These are phyloP conservation scores for Morone saxatilis DNA, from an alignment of 2,113 vertebrate genomes.

Conservation along the genomic window DNA sequence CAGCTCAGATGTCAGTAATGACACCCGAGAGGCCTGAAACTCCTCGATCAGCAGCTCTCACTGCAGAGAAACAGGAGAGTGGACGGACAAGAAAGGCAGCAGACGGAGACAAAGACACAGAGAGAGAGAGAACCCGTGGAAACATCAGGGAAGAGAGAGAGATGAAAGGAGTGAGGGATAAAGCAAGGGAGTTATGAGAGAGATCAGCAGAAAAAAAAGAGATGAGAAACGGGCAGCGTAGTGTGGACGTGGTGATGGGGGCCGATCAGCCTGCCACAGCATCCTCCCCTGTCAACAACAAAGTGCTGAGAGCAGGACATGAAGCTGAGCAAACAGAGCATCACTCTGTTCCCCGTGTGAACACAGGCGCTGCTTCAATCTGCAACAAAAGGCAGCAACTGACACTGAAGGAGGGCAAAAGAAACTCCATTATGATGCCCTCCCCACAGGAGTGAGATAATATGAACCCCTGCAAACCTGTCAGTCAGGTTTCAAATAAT, in stretches of 20 bases:
- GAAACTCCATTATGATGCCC: constrained; percentile 34
- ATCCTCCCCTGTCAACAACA: constrained; percentile 34
- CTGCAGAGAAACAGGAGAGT: constrained; percentile 56
- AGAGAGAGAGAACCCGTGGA: neutral
- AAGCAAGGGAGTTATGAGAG: constrained; percentile 4
- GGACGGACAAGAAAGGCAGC: constrained; percentile 10
- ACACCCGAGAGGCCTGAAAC: constrained; percentile 70
- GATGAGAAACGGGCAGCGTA: neutral
- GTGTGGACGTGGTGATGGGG: neutral
- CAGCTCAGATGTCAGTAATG: constrained; percentile 68
- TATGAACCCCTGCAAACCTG: constrained; percentile 56
- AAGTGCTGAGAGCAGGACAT: constrained; percentile 36
- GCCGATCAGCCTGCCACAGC: neutral
- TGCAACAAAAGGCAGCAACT: constrained; percentile 37
- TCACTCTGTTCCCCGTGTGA: constrained; percentile 27
- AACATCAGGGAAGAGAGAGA: constrained; percentile 3
- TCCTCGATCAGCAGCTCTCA: constrained; percentile 73
- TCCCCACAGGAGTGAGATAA: constrained; percentile 1
- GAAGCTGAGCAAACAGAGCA: constrained; percentile 27
- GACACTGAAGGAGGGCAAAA: constrained; percentile 16
- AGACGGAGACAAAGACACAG: constrained; percentile 23
- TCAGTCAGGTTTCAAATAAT: constrained; percentile 55
- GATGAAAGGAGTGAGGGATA: neutral
- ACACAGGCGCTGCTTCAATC: constrained; percentile 20
- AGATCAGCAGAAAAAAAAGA: constrained; percentile 25